A percentile compares a stretch with the other conserved stretches of the same genome.
Evolutionary conservation across 2,113 vertebrate species (phyloP).

Genomic region (Hyla sarda): DNA sequence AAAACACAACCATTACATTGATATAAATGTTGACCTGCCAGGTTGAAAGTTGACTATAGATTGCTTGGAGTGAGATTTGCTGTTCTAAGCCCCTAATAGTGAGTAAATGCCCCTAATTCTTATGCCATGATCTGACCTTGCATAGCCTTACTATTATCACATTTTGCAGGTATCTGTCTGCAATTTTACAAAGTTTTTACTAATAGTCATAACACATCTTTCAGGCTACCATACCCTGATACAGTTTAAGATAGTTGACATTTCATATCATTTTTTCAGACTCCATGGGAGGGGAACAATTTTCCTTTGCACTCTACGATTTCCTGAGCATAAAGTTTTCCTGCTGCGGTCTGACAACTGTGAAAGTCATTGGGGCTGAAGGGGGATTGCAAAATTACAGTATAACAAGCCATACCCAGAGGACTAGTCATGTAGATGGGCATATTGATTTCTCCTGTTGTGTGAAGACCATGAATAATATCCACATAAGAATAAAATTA

Average conservation of each 20-base stretch:
- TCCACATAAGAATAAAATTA: neutral
- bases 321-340: neutral
- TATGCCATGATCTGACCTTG: neutral
- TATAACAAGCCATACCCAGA: neutral
- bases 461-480: slow-evolving; percentile 19
- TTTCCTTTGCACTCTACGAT: neutral
- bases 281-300: neutral
- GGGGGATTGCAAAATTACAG: neutral
- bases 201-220: neutral
- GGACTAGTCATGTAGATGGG: neutral
- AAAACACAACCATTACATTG: too few species aligned
- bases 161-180: neutral
- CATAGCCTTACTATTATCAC: neutral
- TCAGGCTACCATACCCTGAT: neutral
- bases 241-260: neutral
- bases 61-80: too few species aligned
- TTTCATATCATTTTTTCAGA: neutral
- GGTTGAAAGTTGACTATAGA: too few species aligned
- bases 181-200: neutral
- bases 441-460: slow-evolving; percentile 18
- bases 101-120: too few species aligned
- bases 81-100: too few species aligned
- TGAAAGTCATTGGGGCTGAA: neutral
- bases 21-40: too few species aligned
- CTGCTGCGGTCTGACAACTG: neutral